Percentiles rank a stretch among this genome's conserved stretches.
Conservation (phyloP, 2,113 vertebrate genomes). For the Xenopus borealis region DNA sequence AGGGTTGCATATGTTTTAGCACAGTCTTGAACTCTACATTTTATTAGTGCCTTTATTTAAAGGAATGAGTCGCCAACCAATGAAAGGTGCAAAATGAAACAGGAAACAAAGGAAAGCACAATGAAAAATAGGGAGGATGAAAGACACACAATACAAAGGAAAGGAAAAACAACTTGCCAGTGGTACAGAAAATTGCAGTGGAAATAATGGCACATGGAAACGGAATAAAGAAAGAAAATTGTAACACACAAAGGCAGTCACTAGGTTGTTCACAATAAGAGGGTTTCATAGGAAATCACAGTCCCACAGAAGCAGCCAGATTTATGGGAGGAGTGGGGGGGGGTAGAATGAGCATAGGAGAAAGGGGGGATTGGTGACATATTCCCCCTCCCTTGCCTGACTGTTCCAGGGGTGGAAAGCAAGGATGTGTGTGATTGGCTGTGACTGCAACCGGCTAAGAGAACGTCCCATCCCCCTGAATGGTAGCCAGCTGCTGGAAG, state of each 20-base stretch:
- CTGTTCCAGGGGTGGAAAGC: conserved; percentile 23
- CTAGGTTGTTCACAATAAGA: not conserved
- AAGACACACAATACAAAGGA: not conserved
- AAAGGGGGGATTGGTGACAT: not conserved
- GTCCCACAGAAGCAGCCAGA: not conserved
- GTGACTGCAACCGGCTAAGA: not conserved
- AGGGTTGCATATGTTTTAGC: too few species aligned
- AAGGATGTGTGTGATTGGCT: conserved; percentile 15
- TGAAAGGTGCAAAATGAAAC: too few species aligned
- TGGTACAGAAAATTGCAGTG: too few species aligned
- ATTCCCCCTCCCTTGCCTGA: conserved; percentile 29
- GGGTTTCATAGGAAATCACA: not conserved
- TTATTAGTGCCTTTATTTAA: not conserved
- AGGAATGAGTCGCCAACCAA: not conserved
- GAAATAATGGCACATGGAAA: too few species aligned
- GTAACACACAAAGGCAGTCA: not conserved
- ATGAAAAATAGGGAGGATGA: not conserved
- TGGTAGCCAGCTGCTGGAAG: conserved; percentile 26
- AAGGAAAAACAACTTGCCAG: too few species aligned
- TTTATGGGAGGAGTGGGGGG: conserved; percentile 10
- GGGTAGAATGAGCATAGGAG: conserved; percentile 6
- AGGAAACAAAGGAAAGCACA: not conserved
- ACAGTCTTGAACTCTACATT: not conserved
- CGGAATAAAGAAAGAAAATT: too few species aligned
- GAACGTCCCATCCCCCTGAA: conserved; percentile 15